A percentile compares a stretch with the other conserved stretches of the same genome.
Conservation (phyloP, 2,113 vertebrate genomes). For the Oryzias curvinotus region DNA sequence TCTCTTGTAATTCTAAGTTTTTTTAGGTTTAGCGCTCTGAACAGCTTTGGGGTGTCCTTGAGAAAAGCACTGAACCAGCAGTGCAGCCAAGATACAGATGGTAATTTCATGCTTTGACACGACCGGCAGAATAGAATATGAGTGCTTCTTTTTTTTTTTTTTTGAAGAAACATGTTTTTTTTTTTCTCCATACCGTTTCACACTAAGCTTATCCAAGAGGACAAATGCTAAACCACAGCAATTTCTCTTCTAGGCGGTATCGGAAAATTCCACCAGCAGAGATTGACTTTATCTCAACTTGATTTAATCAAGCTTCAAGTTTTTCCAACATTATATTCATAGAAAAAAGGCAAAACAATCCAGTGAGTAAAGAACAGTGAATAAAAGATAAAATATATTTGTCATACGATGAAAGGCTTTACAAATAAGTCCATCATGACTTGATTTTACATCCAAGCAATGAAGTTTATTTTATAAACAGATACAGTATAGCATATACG, state of each 20-base stretch:
- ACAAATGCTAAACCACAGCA: background rate
- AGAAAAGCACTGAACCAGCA: background rate
- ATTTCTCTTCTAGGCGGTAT: background rate
- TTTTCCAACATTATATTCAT: constrained; percentile 23
- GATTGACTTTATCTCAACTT: constrained; percentile 21
- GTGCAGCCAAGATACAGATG: background rate
- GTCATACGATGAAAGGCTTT: background rate
- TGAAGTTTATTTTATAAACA: constrained; percentile 18
- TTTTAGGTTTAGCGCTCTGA: background rate
- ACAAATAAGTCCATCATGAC: background rate
- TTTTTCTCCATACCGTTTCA: background rate
- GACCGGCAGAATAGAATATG: background rate
- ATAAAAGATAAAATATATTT: constrained; percentile 7
- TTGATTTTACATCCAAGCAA: constrained; percentile 9
- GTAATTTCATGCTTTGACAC: constrained; percentile 10
- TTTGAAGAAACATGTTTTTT: background rate
- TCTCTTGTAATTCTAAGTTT: constrained; percentile 1
- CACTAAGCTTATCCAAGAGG: background rate
- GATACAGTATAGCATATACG: constrained; percentile 3
- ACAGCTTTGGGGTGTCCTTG: constrained; percentile 16
- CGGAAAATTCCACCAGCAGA: background rate
- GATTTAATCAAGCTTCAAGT: constrained; percentile 17
- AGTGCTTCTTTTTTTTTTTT: background rate
- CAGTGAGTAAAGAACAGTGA: background rate
- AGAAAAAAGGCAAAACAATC: constrained; percentile 23